Evolutionary conservation across 2,888 invertebrate genomes (phyloP).

Genomic region (Lasioglossum marginatum): DNA sequence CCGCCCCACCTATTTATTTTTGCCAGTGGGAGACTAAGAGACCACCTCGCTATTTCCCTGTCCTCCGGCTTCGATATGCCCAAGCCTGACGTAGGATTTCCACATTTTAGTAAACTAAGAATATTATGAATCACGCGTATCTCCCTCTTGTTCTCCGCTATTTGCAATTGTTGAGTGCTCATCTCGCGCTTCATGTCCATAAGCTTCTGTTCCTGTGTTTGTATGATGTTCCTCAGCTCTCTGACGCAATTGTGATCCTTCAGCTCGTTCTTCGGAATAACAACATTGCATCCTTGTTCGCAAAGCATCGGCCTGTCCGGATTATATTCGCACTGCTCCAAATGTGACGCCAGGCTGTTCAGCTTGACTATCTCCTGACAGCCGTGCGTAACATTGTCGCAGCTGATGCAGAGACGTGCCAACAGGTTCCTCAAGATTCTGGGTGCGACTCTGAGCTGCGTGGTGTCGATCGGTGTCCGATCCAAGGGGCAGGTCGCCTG

Average conservation of each 20-base stretch:
- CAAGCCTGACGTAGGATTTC: conserved; percentile 96
- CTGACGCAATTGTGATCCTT: conserved; percentile 97
- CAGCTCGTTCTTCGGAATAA: conserved; percentile 97
- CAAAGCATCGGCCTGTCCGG: conserved; percentile 97
- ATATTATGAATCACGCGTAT: conserved; percentile 95
- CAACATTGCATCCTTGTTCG: conserved; percentile 96
- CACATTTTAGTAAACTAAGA: conserved; percentile 96
- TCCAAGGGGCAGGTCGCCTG: conserved; percentile 98
- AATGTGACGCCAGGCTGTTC: conserved; percentile 93
- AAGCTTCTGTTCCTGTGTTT: conserved; percentile 94
- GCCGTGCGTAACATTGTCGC: conserved; percentile 96
- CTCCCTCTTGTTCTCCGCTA: conserved; percentile 96
- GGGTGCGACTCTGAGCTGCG: conserved; percentile 95
- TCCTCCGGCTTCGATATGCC: conserved; percentile 97
- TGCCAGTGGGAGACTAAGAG: conserved; percentile 92
- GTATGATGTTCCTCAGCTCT: conserved; percentile 93
- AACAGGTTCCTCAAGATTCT: conserved; percentile 96
- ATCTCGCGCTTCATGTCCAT: conserved; percentile 94
- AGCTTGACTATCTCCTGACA: conserved; percentile 94
- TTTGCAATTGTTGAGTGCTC: conserved; percentile 93
- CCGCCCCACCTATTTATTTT: conserved; percentile 98
- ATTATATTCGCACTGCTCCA: conserved; percentile 97
- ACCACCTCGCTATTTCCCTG: conserved; percentile 96
- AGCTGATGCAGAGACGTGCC: conserved; percentile 94
- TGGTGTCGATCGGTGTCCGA: conserved; percentile 94